These are phyloP conservation scores for Crepidodera aurea DNA, from an alignment of 2,888 invertebrate genomes.

Conservation along the genomic window DNA sequence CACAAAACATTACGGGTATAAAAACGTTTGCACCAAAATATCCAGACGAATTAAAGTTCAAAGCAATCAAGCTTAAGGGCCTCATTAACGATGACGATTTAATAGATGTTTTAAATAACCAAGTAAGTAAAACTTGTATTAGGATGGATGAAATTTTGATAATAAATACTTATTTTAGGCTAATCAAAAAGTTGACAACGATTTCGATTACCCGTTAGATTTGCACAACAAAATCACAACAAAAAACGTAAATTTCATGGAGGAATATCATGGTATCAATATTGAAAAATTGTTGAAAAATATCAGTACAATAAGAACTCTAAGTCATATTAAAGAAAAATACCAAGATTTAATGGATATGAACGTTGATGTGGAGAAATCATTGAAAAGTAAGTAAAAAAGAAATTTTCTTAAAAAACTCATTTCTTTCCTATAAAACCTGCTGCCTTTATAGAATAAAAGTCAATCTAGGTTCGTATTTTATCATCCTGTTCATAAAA, in stretches of 20 bases:
- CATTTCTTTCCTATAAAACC: no score
- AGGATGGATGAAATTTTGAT: background rate
- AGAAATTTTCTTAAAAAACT: no score
- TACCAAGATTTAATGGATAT: conserved; percentile 52
- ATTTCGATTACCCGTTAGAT: conserved; percentile 49
- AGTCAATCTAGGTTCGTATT: no score
- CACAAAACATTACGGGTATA: conserved; percentile 59
- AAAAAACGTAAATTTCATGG: conserved; percentile 52
- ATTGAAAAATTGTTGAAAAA: conserved; percentile 52
- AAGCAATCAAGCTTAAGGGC: conserved; percentile 52
- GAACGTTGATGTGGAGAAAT: conserved; percentile 51
- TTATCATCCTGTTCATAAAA: background rate
- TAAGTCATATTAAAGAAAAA: conserved; percentile 55
- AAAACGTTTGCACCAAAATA: conserved; percentile 51
- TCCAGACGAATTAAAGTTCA: conserved; percentile 44
- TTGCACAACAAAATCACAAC: conserved; percentile 52
- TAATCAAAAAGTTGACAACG: conserved; percentile 47
- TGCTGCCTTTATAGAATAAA: no score
- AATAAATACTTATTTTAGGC: no score
- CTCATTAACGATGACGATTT: conserved; percentile 53
- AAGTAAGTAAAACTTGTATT: conserved; percentile 46
- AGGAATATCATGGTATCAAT: conserved; percentile 53
- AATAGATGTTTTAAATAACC: conserved; percentile 50
- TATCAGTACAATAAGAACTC: conserved; percentile 46
- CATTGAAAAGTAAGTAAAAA: conserved; percentile 53